These are phyloP conservation scores for Peromyscus californicus DNA, from an alignment of 2,113 vertebrate species.

Conservation along the genomic window DNA sequence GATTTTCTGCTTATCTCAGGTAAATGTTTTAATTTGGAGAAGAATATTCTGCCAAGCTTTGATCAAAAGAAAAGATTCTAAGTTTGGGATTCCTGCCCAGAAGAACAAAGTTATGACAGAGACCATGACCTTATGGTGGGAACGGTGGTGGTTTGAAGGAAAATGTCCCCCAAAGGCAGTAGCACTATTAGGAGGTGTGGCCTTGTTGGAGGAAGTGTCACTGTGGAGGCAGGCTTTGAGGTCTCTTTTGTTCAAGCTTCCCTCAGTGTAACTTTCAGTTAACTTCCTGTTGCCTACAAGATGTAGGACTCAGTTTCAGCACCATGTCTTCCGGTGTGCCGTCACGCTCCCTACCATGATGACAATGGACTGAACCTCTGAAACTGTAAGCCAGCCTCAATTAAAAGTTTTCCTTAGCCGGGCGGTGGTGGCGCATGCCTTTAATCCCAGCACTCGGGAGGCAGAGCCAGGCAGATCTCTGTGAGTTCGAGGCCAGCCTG, in stretches of 20 bases:
- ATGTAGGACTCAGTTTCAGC: neutral
- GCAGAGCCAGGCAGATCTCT: too few species aligned
- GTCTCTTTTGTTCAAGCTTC: neutral
- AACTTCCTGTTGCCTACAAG: neutral
- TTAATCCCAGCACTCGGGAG: too few species aligned
- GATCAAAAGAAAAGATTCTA: neutral
- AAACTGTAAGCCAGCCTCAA: neutral
- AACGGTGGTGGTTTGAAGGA: neutral
- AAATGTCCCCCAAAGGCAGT: neutral
- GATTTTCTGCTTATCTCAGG: conserved; percentile 8
- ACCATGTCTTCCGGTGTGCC: neutral
- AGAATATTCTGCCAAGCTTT: neutral
- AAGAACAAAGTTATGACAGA: neutral
- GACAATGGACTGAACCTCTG: neutral
- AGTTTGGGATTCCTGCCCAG: neutral
- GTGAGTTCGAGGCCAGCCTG: too few species aligned
- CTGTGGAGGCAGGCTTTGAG: neutral
- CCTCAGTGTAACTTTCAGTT: neutral
- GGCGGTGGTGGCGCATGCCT: too few species aligned
- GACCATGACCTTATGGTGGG: neutral
- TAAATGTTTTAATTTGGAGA: conserved; percentile 34
- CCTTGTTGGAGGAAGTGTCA: neutral
- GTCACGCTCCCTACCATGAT: neutral
- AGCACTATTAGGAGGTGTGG: neutral
- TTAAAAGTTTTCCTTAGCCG: neutral